Conservation (phyloP, 2,113 vertebrate species). For the Colossoma macropomum region DNA sequence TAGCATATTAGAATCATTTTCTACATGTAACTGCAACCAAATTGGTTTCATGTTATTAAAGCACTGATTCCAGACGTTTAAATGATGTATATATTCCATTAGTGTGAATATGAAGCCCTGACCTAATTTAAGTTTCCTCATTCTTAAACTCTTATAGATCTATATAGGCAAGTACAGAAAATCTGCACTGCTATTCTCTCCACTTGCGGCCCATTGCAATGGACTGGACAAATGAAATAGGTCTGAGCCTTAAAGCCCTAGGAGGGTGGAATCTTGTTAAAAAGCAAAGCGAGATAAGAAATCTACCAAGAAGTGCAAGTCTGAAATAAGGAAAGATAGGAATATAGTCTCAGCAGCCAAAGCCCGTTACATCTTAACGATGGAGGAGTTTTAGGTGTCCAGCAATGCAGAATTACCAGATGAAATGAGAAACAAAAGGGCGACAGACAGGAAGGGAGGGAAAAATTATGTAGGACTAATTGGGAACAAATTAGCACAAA, state of each 20-base stretch:
- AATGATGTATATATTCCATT: background rate
- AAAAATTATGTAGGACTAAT: slow-evolving; percentile 70
- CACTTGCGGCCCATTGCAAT: background rate
- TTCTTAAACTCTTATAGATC: background rate
- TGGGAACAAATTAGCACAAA: slow-evolving; percentile 83
- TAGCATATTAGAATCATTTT: no score
- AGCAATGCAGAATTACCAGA: background rate
- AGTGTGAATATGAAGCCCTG: background rate
- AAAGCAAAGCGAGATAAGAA: slow-evolving; percentile 3
- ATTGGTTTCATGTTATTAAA: no score
- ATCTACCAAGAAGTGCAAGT: slow-evolving; percentile 8
- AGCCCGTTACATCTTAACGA: background rate
- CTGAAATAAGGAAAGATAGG: slow-evolving; percentile 16
- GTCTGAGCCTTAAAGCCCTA: slow-evolving; percentile 6
- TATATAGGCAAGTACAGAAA: background rate
- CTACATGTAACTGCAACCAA: no score
- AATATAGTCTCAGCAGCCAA: slow-evolving; percentile 6
- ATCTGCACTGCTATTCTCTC: background rate
- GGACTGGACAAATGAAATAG: slow-evolving; percentile 1
- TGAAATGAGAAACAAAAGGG: slow-evolving; percentile 10
- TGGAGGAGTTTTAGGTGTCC: background rate
- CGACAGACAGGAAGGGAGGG: background rate
- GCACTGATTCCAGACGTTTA: no score
- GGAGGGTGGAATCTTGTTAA: background rate
- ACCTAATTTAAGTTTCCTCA: background rate